These are phyloP conservation scores for Drosophila arizonae DNA, from an alignment of 1,140 invertebrate species.

Conservation along the genomic window DNA sequence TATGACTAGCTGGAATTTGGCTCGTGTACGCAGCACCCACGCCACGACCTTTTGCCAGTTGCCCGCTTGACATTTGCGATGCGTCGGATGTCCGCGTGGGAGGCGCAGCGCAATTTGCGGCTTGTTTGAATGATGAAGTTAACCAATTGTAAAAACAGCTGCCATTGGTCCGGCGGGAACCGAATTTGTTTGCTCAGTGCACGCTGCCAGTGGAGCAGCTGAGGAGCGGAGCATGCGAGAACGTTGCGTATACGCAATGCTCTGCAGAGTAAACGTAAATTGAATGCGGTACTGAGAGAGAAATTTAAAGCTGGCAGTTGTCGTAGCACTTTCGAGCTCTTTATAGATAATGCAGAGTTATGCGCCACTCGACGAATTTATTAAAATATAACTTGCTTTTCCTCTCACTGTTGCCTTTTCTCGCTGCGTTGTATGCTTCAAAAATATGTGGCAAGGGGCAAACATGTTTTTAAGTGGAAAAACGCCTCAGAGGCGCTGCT, in stretches of 20 bases:
- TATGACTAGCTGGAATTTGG: constrained; percentile 7
- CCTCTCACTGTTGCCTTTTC: neutral
- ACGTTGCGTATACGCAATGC: constrained; percentile 64
- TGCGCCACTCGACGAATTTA: constrained; percentile 17
- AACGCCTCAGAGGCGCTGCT: constrained; percentile 50
- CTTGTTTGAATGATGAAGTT: constrained; percentile 71
- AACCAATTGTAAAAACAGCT: constrained; percentile 78
- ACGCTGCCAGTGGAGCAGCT: constrained; percentile 6
- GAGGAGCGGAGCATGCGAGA: constrained; percentile 6
- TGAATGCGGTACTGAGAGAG: constrained; percentile 39
- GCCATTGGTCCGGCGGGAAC: constrained; percentile 64
- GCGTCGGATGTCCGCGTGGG: constrained; percentile 31
- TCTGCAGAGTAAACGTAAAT: constrained; percentile 51
- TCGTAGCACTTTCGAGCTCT: constrained; percentile 4
- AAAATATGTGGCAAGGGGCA: constrained; percentile 20
- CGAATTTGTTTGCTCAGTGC: constrained; percentile 29
- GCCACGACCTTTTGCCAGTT: constrained; percentile 30
- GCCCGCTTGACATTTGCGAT: constrained; percentile 22
- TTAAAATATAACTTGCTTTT: constrained; percentile 19
- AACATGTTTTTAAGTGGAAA: constrained; percentile 54
- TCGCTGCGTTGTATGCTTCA: neutral
- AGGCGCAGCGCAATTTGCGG: constrained; percentile 61
- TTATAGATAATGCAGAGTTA: constrained; percentile 16
- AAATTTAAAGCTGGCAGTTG: neutral
- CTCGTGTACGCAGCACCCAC: neutral